Evolutionary conservation across 2,113 vertebrate genomes (phyloP), one percentile per base, ranked within the genome.

Genomic region (Catharus fuscescens): DNA sequence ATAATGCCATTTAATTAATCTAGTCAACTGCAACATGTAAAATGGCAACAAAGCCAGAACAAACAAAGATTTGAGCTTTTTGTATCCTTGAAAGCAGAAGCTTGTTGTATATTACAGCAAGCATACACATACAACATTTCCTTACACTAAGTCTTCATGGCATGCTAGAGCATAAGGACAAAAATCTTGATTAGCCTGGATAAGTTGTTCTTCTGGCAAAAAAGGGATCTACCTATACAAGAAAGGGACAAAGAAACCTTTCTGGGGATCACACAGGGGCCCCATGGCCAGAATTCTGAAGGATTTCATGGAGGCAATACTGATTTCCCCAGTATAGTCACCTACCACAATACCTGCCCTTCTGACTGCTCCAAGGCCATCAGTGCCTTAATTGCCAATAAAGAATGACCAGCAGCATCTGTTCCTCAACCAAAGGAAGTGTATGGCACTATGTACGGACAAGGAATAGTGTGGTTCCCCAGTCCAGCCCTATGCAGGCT

Each of bases 231-330:
- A 31, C 3, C 26, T 13, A 36, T 8, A 38, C 24, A 88, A 82
- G 34, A 85, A 54, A 61, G 1, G 21, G 45, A 13, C 79, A 48
- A 69, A 6, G 10, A 69, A 72, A 61, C 25, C 18, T 84, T 73
- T 67, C 16, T 0, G 0, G 18, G 29, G 32, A 52, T 47, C 45
- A 60, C 59, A 65, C 0, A 4, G 15, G 12, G 23, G 38, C 17
- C 42, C 32, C 26, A 29, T 2, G 15, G 32, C 8, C 12, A 84
- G 17, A 18, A n/a, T 26, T 92, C 64, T 36, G 56, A 71, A 89
- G 47, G 61, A 67, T 34, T 79, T 64, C 38, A 34, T 4, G 3
- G 15, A 86, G 72, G 15, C 14, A 25, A 14, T 20, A 42, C 16
- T 36, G n/a, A 77, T 70, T 69, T 82, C 25, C 12, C 23, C 24